Conservation (phyloP, 2,113 vertebrate genomes). For the Pelvicachromis taeniatus region DNA sequence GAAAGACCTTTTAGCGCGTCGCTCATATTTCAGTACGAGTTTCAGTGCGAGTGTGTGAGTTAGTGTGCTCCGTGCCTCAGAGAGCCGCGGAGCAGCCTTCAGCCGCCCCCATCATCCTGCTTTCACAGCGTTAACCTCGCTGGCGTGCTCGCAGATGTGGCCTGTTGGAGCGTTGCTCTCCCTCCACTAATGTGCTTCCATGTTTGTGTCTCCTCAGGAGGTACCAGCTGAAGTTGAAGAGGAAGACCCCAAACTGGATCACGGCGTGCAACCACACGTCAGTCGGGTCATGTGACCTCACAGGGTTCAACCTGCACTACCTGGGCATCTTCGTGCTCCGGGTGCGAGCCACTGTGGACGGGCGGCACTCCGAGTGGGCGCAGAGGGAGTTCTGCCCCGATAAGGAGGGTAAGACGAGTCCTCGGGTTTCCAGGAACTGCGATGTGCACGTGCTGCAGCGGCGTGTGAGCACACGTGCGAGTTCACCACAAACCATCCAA, state of each 20-base stretch:
- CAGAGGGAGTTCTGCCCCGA: slow-evolving; percentile 54
- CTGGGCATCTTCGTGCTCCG: slow-evolving; percentile 31
- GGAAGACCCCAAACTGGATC: background rate
- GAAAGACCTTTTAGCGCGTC: background rate
- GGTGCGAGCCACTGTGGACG: slow-evolving; percentile 14
- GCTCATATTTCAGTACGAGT: background rate
- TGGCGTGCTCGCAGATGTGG: too few relatives aligned
- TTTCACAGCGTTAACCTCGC: too few relatives aligned
- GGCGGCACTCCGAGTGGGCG: slow-evolving; percentile 36
- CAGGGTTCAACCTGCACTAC: slow-evolving; percentile 4
- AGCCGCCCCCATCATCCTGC: background rate
- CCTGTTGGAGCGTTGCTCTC: too few relatives aligned
- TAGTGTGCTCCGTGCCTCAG: background rate
- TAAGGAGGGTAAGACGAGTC: slow-evolving; percentile 49
- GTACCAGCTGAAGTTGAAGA: background rate
- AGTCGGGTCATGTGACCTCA: slow-evolving; percentile 50
- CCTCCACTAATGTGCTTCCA: background rate
- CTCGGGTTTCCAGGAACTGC: fast-evolving
- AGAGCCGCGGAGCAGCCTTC: background rate
- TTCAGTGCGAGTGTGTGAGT: too few relatives aligned
- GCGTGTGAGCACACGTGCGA: background rate
- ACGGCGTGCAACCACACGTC: background rate
- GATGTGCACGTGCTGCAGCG: fast-evolving
- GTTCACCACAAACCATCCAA: background rate
- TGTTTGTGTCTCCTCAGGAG: background rate